Base-by-base conservation (phyloP, 2,888 invertebrate species). In the Stenurella melanura region DNA sequence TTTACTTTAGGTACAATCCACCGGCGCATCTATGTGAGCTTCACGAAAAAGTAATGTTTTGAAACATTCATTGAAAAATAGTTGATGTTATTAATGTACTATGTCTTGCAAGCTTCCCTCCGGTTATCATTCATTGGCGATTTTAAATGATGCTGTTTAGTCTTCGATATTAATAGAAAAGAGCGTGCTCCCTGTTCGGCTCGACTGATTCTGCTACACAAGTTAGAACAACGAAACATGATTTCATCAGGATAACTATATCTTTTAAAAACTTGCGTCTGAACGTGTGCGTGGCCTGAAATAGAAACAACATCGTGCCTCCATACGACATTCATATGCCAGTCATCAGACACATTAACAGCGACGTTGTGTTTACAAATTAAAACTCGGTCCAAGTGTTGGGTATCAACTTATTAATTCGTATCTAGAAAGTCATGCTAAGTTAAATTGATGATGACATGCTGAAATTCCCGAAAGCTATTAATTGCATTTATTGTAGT, bases 391-490 rank as follows among this genome's bases (percentile, higher is more conserved):
- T 61, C 30, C 26, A 61, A 61, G 15, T 61, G 26, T 61, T 61
- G 61, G 50, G n/a, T 50, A n/a, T n/a, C 50, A 50, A 15, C n/a
- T 50, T 19, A 58, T 58, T 58, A 58, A 19, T 58, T 58, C 11
- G 58, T 58, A 58, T 58, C 58, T 19, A 58, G 58, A 58, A 64
- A n/a, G 10, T 42, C 61, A 17, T n/a, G 34, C 61, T 34, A 63
- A 63, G 61, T 34, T 17, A 34, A 63, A 63, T 63, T 63, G 61
- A 34, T 63, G 61, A 66, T 66, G 64, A 66, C 64, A 18, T 17
- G 19, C 64, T 38, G 42, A 38, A 38, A 66, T 66, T 18, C 64
- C 38, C 38, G 42, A 66, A 66, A 66, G 64, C 50, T 66, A 50
- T 66, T 66, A 66, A 66, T 63, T 66, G 7, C 21, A 19, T 42